These are phyloP conservation scores for Hirtodrosophila cameraria DNA, from an alignment of 2,888 invertebrate genomes.

Conservation along the genomic window DNA sequence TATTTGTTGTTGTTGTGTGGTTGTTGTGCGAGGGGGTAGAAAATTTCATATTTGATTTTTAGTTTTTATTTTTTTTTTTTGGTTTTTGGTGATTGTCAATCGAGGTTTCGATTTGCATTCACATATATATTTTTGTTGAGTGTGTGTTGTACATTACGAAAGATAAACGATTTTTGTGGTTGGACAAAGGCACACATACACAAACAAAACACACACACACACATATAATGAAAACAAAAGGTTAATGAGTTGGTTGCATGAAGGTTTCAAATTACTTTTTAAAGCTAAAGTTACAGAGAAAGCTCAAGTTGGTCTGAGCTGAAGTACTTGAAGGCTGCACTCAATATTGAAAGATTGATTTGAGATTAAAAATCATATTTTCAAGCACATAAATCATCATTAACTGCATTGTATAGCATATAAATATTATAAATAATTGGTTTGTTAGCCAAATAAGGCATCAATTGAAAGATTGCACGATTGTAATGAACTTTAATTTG, in stretches of 20 bases:
- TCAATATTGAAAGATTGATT: background rate
- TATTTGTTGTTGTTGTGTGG: slow-evolving; percentile 47
- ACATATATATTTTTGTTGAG: slow-evolving; percentile 19
- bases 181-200: slow-evolving; percentile 17
- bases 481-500: no score
- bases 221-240: slow-evolving; percentile 37
- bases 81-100: slow-evolving; percentile 40
- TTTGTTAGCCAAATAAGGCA: no score
- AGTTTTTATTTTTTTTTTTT: slow-evolving; percentile 11
- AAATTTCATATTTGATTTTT: slow-evolving; percentile 26
- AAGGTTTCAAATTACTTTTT: slow-evolving; percentile 25
- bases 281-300: slow-evolving; percentile 38
- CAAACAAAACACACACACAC: slow-evolving; percentile 21
- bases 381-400: no score
- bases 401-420: no score
- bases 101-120: slow-evolving; percentile 29
- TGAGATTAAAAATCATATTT: background rate
- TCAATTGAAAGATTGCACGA: no score
- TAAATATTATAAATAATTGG: no score
- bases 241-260: slow-evolving; percentile 52
- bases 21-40: slow-evolving; percentile 30
- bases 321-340: slow-evolving; percentile 11
- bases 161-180: slow-evolving; percentile 31
- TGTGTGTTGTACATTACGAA: slow-evolving; percentile 35
- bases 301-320: slow-evolving; percentile 30